A percentile compares a stretch with the other conserved stretches of the same genome.
phyloP scores from a whole-genome alignment of 2,888 invertebrate species.

The Acleris emargana region DNA sequence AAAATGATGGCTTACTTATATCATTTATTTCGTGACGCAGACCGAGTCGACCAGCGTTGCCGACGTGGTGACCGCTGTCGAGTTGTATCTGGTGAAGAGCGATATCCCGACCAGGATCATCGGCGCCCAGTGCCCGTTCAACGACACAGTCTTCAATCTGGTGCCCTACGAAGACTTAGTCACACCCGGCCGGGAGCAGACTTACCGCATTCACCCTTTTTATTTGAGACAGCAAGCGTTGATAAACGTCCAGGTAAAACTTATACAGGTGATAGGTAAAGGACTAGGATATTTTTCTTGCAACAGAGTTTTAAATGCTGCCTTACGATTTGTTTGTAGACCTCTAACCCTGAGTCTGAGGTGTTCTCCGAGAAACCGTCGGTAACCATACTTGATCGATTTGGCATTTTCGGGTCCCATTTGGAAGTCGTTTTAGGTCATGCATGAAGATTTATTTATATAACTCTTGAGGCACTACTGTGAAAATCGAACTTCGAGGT shows the following conservation, averaged over 20 bases:
- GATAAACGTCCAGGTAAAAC: slow-evolving; percentile 61
- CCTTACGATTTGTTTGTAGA: no score
- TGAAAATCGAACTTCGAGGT: no score
- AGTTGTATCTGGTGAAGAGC: slow-evolving; percentile 63
- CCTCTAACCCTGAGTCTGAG: no score
- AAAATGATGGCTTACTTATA: background rate
- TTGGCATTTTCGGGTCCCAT: no score
- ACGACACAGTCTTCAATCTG: slow-evolving; percentile 62
- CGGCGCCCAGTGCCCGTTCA: slow-evolving; percentile 68
- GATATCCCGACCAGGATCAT: slow-evolving; percentile 68
- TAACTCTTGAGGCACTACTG: no score
- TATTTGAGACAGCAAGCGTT: slow-evolving; percentile 63
- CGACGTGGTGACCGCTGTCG: slow-evolving; percentile 60
- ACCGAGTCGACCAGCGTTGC: slow-evolving; percentile 58
- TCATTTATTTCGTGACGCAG: slow-evolving; percentile 49
- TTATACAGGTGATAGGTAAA: no score
- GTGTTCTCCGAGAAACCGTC: no score
- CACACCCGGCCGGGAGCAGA: slow-evolving; percentile 76
- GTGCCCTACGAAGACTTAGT: slow-evolving; percentile 84
- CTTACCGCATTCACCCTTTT: slow-evolving; percentile 79
- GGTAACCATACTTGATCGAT: no score
- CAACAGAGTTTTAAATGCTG: no score
- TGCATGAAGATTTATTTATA: no score
- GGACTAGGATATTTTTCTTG: no score
- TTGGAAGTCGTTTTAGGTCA: no score